Evolutionary conservation across 2,888 invertebrate genomes (phyloP), one percentile per base, ranked within the genome.

Genomic region (Leptodirus hochenwartii): DNA sequence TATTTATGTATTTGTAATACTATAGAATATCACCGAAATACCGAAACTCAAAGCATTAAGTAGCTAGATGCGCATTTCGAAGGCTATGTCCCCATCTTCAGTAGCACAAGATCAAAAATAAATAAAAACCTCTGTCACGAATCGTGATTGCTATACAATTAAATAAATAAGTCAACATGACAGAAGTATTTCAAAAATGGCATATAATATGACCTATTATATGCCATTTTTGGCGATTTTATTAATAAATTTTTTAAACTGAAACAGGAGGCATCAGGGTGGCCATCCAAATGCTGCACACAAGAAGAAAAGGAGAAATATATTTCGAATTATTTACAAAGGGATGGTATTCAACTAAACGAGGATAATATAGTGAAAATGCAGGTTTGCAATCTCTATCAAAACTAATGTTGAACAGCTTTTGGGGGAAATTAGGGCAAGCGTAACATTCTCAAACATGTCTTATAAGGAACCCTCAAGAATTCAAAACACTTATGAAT

Each of bases 181-280:
- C 44, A 1, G 35, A 48, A 23, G 39, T 50, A 4, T 35, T 38
- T 20, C 49, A 50, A 35, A 43, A 51, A 8, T 51, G 48, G 34
- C 22, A 25, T 36, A 41, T 25, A 46, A 49, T 36, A 43, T 50
- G 6, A 47, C 44, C 43, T 41, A 50, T 29, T 53, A 49, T 17
- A 34, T 0, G 47, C 48, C 4, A 29, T 52, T 9, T 52, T 53
- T 37, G 31, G 42, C 3, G 39, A 38, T 1, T 51, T 47, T 35
- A 42, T 51, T 2, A 43, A 50, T 30, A 43, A 36, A 4, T 49
- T 47, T 33, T 26, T 47, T 2, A 45, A 47, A 38, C 35, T 44
- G 2, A 45, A 48, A 36, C 41, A 43, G 14, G 41, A 47, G 34
- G 30, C 41, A 3, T 40, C 34, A 11, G 45, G 42, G 1, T 48